phyloP scores from a whole-genome alignment of 2,888 invertebrate genomes.

The Ectemnius continuus region DNA sequence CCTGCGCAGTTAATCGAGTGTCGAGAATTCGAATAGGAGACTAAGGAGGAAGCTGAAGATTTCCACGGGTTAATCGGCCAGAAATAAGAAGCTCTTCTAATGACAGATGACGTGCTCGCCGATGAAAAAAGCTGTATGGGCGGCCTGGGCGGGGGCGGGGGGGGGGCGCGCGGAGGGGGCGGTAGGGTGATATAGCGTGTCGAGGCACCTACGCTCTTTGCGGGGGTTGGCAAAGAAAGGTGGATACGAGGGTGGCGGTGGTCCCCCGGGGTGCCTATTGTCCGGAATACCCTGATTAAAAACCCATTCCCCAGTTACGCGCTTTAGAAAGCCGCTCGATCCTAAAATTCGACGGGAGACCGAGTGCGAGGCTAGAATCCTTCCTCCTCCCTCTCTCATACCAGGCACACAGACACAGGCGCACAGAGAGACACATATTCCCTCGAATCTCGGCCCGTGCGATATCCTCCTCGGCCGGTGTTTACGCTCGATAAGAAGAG shows the following conservation, averaged over 20 bases:
- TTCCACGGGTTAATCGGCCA: slow-evolving; percentile 61
- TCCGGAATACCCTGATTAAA: slow-evolving; percentile 76
- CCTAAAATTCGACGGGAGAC: slow-evolving; percentile 48
- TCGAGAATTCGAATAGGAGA: neutral
- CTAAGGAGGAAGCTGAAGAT: slow-evolving; percentile 32
- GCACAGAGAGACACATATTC: no score
- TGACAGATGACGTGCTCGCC: slow-evolving; percentile 40
- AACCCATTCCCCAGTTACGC: slow-evolving; percentile 72
- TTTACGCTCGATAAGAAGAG: slow-evolving; percentile 31
- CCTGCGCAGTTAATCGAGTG: neutral
- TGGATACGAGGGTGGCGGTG: slow-evolving; percentile 67
- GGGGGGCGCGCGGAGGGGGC: neutral
- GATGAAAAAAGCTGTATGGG: slow-evolving; percentile 49
- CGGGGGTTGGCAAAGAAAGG: slow-evolving; percentile 64
- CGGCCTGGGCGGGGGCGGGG: slow-evolving; percentile 51
- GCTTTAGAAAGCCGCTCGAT: slow-evolving; percentile 58
- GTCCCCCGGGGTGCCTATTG: slow-evolving; percentile 74
- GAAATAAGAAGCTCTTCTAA: slow-evolving; percentile 46
- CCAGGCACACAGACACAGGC: no score
- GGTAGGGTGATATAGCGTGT: neutral
- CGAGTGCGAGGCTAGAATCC: slow-evolving; percentile 23
- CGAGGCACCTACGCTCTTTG: slow-evolving; percentile 63
- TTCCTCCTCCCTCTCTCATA: no score
- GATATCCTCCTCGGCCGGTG: slow-evolving; percentile 37
- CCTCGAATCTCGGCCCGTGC: slow-evolving; percentile 3